Conservation (phyloP, 1,140 invertebrate genomes). For the Caenorhabditis remanei region DNA sequence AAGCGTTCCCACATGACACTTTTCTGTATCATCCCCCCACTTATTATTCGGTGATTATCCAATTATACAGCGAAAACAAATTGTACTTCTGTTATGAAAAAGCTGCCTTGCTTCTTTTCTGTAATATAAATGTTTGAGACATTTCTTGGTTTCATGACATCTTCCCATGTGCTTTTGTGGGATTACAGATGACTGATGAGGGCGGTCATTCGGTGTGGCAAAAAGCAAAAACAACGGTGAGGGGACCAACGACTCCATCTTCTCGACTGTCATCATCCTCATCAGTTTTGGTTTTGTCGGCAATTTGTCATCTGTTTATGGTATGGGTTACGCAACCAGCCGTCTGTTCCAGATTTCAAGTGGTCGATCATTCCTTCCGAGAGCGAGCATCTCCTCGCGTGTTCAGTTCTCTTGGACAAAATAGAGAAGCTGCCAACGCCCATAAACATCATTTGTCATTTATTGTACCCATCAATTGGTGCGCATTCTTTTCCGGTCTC, state of each 20-base stretch:
- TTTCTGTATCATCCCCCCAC: constrained; percentile 16
- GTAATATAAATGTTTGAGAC: constrained; percentile 25
- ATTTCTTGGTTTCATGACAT: constrained; percentile 1
- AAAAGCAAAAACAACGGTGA: constrained; percentile 22
- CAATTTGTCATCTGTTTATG: constrained; percentile 48
- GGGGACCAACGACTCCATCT: not conserved
- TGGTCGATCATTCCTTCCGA: constrained; percentile 46
- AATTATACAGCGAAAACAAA: constrained; percentile 31
- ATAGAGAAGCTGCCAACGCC: constrained; percentile 28
- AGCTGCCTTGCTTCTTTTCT: constrained; percentile 43
- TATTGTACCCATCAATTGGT: constrained; percentile 49
- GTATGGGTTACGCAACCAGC: constrained; percentile 37
- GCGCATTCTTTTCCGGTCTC: constrained; percentile 46
- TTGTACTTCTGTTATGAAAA: not conserved
- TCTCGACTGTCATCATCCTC: constrained; percentile 32
- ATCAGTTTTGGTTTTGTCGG: constrained; percentile 27
- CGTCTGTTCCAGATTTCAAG: constrained; percentile 52
- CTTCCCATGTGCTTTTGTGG: not conserved
- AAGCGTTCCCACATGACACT: constrained; percentile 44
- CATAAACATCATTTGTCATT: constrained; percentile 52
- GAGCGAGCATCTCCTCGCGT: not conserved
- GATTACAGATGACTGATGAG: constrained; percentile 53
- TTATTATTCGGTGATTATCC: constrained; percentile 41
- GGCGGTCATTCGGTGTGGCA: constrained; percentile 3
- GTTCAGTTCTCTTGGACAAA: not conserved